phyloP scores from a whole-genome alignment of 2,888 invertebrate genomes.

The Melieria crassipennis region DNA sequence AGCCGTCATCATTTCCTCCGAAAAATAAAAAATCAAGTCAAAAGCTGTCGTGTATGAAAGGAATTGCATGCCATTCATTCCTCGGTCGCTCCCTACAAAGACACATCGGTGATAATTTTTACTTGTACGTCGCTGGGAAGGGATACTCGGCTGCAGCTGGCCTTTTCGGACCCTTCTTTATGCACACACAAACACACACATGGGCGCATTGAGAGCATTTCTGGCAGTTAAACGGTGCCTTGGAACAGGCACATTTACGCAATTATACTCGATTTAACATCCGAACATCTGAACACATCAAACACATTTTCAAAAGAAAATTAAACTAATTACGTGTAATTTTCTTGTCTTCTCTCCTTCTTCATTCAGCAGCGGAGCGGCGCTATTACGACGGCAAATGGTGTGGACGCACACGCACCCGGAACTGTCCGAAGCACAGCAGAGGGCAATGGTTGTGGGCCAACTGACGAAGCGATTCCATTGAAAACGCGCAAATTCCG shows the following conservation, averaged over 20 bases:
- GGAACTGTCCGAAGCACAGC: slow-evolving; percentile 5
- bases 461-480: neutral
- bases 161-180: too few relatives aligned
- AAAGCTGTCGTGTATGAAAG: too few relatives aligned
- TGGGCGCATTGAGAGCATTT: slow-evolving; percentile 11
- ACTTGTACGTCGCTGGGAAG: too few relatives aligned
- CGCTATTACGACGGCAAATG: neutral
- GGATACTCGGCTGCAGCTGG: too few relatives aligned
- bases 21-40: too few relatives aligned
- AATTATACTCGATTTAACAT: slow-evolving; percentile 30
- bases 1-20: too few relatives aligned
- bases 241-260: slow-evolving; percentile 17
- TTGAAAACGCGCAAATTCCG: slow-evolving; percentile 18
- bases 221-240: slow-evolving; percentile 23
- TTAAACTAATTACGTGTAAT: slow-evolving; percentile 35
- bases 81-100: too few relatives aligned
- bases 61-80: too few relatives aligned
- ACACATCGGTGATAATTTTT: too few relatives aligned
- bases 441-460: neutral
- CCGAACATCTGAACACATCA: slow-evolving; percentile 24
- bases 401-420: slow-evolving; percentile 15
- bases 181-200: neutral
- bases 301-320: slow-evolving; percentile 36
- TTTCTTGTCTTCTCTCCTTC: slow-evolving; percentile 20
- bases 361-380: slow-evolving; percentile 16